Evolutionary conservation across 2,888 invertebrate genomes (phyloP).

Genomic region (Priocnemis perturbator): DNA sequence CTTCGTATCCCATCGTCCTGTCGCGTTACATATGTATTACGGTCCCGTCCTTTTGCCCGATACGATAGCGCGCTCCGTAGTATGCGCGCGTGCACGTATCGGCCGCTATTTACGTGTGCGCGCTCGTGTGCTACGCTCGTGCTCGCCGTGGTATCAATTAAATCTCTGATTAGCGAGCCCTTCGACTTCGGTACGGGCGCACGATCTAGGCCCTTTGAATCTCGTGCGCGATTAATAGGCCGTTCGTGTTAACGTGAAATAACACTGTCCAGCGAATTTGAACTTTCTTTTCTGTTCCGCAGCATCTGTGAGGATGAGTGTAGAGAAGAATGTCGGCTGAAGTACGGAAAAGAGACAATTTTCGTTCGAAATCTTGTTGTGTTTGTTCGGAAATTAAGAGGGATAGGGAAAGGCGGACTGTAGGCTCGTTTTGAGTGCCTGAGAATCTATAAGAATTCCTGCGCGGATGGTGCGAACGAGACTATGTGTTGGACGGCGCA

Average conservation of each 20-base stretch:
- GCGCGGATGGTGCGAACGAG: too few species aligned
- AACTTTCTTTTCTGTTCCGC: too few species aligned
- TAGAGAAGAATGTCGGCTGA: too few species aligned
- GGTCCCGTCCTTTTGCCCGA: constrained; percentile 60
- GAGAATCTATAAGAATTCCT: too few species aligned
- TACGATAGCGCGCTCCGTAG: constrained; percentile 19
- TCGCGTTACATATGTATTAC: constrained; percentile 71
- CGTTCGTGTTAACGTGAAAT: constrained; percentile 53
- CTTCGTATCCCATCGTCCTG: constrained; percentile 55
- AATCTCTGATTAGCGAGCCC: constrained; percentile 70
- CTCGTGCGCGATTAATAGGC: constrained; percentile 55
- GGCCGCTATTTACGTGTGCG: constrained; percentile 18
- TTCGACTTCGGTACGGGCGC: constrained; percentile 50
- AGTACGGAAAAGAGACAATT: too few species aligned
- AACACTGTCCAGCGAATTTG: too few species aligned
- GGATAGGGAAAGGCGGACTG: too few species aligned
- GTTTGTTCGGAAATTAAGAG: too few species aligned
- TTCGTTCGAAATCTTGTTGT: too few species aligned
- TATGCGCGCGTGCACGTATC: constrained; percentile 26
- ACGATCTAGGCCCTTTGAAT: constrained; percentile 60
- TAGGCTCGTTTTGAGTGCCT: too few species aligned
- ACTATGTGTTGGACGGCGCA: too few species aligned
- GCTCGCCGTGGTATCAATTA: constrained; percentile 68
- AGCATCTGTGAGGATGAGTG: too few species aligned
- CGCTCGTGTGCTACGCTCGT: constrained; percentile 58